phyloP scores from a whole-genome alignment of 2,888 invertebrate species.

The Ophonus ardosiacus region DNA sequence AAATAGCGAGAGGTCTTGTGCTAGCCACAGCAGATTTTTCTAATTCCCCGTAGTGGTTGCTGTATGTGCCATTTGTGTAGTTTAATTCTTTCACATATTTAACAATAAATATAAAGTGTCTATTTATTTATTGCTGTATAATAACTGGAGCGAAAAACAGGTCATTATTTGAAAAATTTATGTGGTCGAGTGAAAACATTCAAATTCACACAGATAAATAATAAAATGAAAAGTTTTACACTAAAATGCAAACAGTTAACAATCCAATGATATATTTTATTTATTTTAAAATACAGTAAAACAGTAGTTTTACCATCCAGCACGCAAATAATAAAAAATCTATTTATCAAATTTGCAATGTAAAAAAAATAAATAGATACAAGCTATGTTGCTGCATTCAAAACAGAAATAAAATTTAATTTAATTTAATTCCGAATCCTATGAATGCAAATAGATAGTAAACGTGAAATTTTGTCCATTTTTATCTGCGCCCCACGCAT shows the following conservation, averaged over 20 bases:
- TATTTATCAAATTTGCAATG: slow-evolving; percentile 15
- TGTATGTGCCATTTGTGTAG: no score
- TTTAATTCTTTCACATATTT: not conserved
- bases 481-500: slow-evolving; percentile 1
- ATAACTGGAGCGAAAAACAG: not conserved
- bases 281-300: slow-evolving; percentile 10
- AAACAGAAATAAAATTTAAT: slow-evolving; percentile 19
- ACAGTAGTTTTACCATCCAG: not conserved
- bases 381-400: slow-evolving; percentile 1
- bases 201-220: not conserved
- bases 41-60: no score
- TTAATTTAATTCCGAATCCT: slow-evolving; percentile 8
- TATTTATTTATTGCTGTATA: not conserved
- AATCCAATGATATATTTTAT: slow-evolving; percentile 20
- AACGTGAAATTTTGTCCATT: not conserved
- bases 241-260: not conserved
- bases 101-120: not conserved
- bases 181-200: not conserved
- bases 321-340: slow-evolving; percentile 18
- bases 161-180: not conserved
- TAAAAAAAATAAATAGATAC: not conserved
- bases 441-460: not conserved
- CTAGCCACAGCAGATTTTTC: no score
- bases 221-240: not conserved
- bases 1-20: no score